These are phyloP conservation scores for Crossaster papposus DNA, from an alignment of 53 echinoderm and acorn worm species.

Conservation along the genomic window DNA sequence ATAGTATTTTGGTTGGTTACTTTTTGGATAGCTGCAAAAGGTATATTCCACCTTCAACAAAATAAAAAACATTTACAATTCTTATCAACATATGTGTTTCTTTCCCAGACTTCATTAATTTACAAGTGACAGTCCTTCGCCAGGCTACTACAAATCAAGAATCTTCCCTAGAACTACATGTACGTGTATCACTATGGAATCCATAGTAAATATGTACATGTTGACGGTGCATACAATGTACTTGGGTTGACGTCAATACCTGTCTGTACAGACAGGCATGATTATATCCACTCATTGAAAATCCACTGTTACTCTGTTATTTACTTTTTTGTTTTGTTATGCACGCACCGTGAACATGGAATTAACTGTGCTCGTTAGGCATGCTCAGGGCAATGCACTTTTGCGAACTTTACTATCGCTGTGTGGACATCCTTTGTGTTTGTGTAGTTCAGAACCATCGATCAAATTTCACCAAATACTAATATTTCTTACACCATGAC, in stretches of 20 bases:
- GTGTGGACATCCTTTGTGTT: too few species aligned
- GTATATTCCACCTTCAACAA: too few species aligned
- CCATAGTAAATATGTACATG: not conserved
- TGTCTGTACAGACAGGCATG: not conserved
- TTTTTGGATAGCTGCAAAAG: too few species aligned
- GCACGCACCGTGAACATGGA: not conserved
- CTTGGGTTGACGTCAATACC: conserved; percentile 37
- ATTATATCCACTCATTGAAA: not conserved
- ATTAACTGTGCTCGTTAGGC: not conserved
- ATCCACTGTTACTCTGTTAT: not conserved
- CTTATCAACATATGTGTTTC: not conserved
- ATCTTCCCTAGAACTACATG: not conserved
- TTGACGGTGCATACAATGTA: not conserved
- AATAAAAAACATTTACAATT: not conserved
- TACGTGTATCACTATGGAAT: not conserved
- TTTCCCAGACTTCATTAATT: not conserved
- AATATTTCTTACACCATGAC: not conserved
- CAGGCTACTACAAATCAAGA: conserved; percentile 8
- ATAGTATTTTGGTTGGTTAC: too few species aligned
- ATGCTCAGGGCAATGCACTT: not conserved
- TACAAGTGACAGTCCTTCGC: not conserved
- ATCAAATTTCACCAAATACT: too few species aligned
- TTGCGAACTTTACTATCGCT: not conserved
- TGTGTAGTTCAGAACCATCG: too few species aligned
- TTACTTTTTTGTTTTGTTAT: not conserved